These are phyloP conservation scores for Malthinus flaveolus DNA, from an alignment of 2,888 invertebrate species.

Conservation along the genomic window DNA sequence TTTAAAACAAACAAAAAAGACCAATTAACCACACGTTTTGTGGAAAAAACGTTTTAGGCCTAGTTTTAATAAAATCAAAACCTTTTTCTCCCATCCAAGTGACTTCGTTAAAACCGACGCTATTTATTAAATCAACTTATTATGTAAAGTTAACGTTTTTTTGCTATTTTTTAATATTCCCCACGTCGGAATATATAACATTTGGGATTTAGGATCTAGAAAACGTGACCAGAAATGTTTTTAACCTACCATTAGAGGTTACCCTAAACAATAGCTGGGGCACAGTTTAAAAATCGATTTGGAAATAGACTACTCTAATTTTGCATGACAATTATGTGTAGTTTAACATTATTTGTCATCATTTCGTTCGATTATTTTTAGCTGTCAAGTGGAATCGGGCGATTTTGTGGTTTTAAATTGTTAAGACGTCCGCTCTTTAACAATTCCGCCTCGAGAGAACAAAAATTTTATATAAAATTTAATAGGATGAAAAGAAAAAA, in stretches of 20 bases:
- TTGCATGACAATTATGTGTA: constrained; percentile 43
- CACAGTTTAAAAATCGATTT: constrained; percentile 40
- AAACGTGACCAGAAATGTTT: constrained; percentile 24
- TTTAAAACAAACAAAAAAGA: too few species aligned
- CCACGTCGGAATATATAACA: background rate
- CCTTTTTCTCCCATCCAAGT: too few species aligned
- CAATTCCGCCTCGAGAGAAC: too few species aligned
- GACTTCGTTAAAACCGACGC: too few species aligned
- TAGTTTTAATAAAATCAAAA: too few species aligned
- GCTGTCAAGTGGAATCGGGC: constrained; percentile 39
- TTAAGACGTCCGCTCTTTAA: background rate
- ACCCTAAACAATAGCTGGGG: constrained; percentile 16
- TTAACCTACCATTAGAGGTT: constrained; percentile 19
- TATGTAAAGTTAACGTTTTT: too few species aligned
- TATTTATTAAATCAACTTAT: too few species aligned
- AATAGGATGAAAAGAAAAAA: background rate
- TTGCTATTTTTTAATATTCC: background rate
- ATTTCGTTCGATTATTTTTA: constrained; percentile 43
- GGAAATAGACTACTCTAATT: constrained; percentile 28
- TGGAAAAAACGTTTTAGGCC: too few species aligned
- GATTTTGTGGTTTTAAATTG: background rate
- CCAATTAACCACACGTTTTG: too few species aligned
- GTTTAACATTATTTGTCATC: constrained; percentile 49
- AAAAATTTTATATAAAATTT: background rate
- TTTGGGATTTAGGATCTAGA: constrained; percentile 4